Base-by-base conservation (phyloP, 2,113 vertebrate genomes). In the Apteryx mantelli region DNA sequence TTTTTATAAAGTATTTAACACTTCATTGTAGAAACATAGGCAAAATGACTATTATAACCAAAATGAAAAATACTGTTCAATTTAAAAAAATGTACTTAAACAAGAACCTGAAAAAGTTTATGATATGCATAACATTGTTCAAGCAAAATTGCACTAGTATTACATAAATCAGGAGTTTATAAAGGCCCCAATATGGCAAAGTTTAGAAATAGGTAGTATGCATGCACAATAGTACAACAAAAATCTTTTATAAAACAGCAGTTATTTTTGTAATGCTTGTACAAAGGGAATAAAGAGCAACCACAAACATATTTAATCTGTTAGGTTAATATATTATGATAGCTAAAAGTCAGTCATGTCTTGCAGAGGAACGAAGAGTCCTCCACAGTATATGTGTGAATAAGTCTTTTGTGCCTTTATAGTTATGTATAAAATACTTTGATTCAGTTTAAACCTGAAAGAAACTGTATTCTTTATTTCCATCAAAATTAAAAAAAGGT, bases 171-270 rank as follows among this genome's bases (percentile, higher is more conserved):
- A 98, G 98, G 97, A 97, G 93, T 98, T 98, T 98, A 98, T 98
- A 98, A 98, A 99, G 98, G 98, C 98, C 98, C 97, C 98, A 97
- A 96, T 98, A 98, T 98, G 98, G 98, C 98, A 98, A 98, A 98
- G 97, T 98, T 98, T 98, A 98, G 98, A 98, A 98, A 99, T 98
- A 98, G 98, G 98, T 98, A 98, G 98, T 98, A 98, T 98, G 98
- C 98, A 99, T 99, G 98, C 98, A 98, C 98, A 98, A 97, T 97
- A 98, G 97, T 98, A 98, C 98, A 98, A 98, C 98, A 98, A 98
- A 98, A 98, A 95, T 97, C 91, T 98, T 94, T 98, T 98, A 98
- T 98, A 98, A 99, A 99, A 98, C 98, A 98, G 97, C 97, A 97
- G 96, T 97, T 97, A 98, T 97, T 98, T 96, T 91, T 95, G 98